Evolutionary conservation across 1,140 invertebrate species (phyloP).

Genomic region (Euura lappo): DNA sequence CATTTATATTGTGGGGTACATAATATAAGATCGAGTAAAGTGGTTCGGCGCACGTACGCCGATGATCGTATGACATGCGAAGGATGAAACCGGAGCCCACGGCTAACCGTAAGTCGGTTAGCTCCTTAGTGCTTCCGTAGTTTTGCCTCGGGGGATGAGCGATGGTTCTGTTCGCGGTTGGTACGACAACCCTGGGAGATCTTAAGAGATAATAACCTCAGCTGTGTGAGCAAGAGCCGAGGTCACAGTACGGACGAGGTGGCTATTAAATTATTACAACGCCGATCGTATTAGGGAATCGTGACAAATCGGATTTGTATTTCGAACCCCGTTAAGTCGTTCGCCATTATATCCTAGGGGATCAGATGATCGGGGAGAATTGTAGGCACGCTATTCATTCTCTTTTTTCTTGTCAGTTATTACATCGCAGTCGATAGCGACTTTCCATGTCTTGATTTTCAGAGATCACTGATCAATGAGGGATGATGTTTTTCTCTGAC

Average conservation of each 20-base stretch:
- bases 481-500: no score
- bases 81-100: neutral
- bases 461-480: no score
- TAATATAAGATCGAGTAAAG: neutral
- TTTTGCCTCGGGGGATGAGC: slow-evolving; percentile 48
- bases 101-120: slow-evolving; percentile 51
- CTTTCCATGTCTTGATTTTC: no score
- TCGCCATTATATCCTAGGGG: no score
- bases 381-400: no score
- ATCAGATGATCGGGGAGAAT: no score
- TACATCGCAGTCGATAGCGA: no score
- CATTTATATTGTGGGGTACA: no score
- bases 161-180: slow-evolving; percentile 36
- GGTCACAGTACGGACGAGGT: slow-evolving; percentile 34
- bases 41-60: slow-evolving; percentile 1
- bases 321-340: neutral
- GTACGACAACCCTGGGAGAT: neutral
- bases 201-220: neutral
- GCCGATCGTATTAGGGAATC: slow-evolving; percentile 55
- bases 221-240: neutral
- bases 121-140: slow-evolving; percentile 53
- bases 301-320: slow-evolving; percentile 57
- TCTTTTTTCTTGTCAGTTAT: no score
- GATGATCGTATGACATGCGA: slow-evolving; percentile 6
- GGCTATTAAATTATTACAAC: slow-evolving; percentile 59